Evolutionary conservation across 2,888 invertebrate genomes (phyloP).

Genomic region (Synergus umbraculus): DNA sequence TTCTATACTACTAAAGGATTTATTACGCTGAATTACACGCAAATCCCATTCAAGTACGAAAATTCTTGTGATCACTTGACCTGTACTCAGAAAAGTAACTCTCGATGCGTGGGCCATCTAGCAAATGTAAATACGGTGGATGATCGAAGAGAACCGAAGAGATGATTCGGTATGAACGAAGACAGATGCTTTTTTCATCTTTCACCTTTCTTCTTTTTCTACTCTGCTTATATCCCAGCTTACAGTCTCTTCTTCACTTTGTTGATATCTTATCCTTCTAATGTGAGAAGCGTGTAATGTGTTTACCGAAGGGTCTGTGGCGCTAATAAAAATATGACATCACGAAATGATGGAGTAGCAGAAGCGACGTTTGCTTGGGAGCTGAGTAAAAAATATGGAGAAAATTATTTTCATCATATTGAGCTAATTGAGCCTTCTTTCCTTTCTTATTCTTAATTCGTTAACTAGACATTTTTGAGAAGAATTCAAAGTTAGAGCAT

Average conservation of each 20-base stretch:
- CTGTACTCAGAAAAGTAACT: conserved; percentile 25
- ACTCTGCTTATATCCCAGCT: no score
- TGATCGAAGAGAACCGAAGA: conserved; percentile 49
- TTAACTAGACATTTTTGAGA: no score
- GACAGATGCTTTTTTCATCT: conserved; percentile 28
- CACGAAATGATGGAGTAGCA: conserved; percentile 53
- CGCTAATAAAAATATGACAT: conserved; percentile 57
- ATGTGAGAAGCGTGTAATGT: conserved; percentile 58
- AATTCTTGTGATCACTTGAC: no score
- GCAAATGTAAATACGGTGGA: conserved; percentile 46
- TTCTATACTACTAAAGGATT: no score
- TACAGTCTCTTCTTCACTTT: conserved; percentile 40
- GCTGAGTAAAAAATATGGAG: conserved; percentile 10
- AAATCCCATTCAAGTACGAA: no score
- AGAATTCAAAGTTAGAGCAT: no score
- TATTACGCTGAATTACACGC: no score
- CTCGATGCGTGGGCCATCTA: conserved; percentile 36
- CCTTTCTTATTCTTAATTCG: no score
- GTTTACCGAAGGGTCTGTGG: conserved; percentile 50
- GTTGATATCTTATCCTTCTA: conserved; percentile 50
- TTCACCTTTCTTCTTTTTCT: background rate
- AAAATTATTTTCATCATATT: background rate
- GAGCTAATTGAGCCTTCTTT: no score
- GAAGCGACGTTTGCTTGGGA: conserved; percentile 38
- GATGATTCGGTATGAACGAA: background rate